Evolutionary conservation across 1,140 invertebrate species (phyloP), one percentile per base, ranked within the genome.

Genomic region (Bilobella aurantiaca): DNA sequence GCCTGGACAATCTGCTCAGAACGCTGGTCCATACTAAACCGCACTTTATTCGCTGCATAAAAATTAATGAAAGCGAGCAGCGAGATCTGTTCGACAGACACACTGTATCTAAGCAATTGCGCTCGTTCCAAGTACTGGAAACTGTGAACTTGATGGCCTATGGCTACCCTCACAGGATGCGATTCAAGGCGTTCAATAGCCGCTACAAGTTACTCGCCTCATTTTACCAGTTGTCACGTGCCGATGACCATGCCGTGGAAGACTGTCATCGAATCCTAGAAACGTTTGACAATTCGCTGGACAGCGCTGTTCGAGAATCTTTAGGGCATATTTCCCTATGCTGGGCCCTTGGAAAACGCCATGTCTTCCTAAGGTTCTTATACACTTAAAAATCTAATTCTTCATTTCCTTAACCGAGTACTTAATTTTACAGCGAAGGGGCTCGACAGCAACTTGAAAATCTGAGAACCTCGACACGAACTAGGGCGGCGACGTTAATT

Each of bases 91-190:
- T 94, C 74, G 91, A 94, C 74, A 82, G 90, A 34, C 80, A 82
- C 21, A 85, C 86, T 1, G 88, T 94, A 18, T 88, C 91, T 74
- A 81, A 84, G 70, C 89, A 96, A 81, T 88, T 96, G 65, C 81
- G 91, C 30, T 90, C 92, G 0, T 80, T 96, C 31, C 93, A 96
- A 79, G 86, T 95, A n/a, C 78, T 95, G 25, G 92, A 96, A 80
- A 96, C 93, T 29, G 91, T 94, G 21, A 93, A 94, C 77, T 78
- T 96, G 31, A 96, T 96, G 92, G 91, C 92, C 3, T 77, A 75
- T 82, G 85, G 92, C 12, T 93, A 91, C 77, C 92, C 93, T 3
- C 93, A 96, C 78, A 83, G 93, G 69, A 94, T 96, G 90, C 82
- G 92, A 29, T 96, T 94, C 77, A 93, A 92, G 77, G 89, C 90